These are phyloP conservation scores for Nephrotoma flavescens DNA, from an alignment of 2,888 invertebrate genomes.

Conservation along the genomic window DNA sequence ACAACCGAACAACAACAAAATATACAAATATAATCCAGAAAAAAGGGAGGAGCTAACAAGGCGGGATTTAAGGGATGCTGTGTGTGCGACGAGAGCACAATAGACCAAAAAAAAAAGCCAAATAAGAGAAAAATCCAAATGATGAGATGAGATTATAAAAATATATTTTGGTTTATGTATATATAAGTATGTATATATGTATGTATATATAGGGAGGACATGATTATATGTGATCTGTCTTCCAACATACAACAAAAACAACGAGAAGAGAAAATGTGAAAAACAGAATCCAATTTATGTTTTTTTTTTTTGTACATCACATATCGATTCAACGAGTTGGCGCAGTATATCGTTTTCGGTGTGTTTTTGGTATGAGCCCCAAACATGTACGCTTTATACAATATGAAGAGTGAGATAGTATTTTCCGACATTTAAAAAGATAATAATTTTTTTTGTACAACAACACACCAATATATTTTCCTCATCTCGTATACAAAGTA, in stretches of 20 bases:
- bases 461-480: not conserved
- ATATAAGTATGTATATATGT: not conserved
- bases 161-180: not conserved
- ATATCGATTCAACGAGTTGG: not conserved
- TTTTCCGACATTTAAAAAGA: not conserved
- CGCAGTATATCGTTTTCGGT: not conserved
- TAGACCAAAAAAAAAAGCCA: not conserved
- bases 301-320: not conserved
- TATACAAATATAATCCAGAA: not conserved
- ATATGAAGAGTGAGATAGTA: not conserved
- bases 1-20: not conserved
- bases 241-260: not conserved
- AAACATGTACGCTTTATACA: not conserved
- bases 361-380: not conserved
- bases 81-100: not conserved
- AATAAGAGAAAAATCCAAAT: not conserved
- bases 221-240: conserved; percentile 1
- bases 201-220: not conserved
- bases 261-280: not conserved
- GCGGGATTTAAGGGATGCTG: conserved; percentile 12
- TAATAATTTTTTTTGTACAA: not conserved
- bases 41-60: conserved; percentile 15
- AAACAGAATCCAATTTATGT: not conserved
- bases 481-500: not conserved
- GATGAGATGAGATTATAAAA: not conserved